Evolutionary conservation across 2,888 invertebrate species (phyloP).

Genomic region (Andrena minutula): DNA sequence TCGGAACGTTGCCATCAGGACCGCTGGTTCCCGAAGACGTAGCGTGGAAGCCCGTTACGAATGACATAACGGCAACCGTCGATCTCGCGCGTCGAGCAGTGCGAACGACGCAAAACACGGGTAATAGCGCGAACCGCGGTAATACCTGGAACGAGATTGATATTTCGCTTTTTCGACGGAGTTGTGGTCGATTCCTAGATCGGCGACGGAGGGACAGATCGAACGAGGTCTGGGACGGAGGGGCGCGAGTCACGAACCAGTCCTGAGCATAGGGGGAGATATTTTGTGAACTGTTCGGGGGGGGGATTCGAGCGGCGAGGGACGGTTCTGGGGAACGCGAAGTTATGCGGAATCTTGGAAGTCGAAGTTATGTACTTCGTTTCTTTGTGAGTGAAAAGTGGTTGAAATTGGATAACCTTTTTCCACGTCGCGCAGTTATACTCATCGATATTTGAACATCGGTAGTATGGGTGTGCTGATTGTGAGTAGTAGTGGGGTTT

Average conservation of each 20-base stretch:
- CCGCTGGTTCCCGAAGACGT: slow-evolving; percentile 32
- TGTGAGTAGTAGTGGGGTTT: too few species aligned
- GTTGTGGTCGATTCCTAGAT: slow-evolving; percentile 56
- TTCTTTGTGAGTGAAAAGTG: not conserved
- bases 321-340: slow-evolving; percentile 2
- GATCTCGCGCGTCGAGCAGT: slow-evolving; percentile 34
- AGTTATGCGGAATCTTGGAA: slow-evolving; percentile 3
- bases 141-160: slow-evolving; percentile 55
- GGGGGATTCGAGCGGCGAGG: slow-evolving; percentile 2
- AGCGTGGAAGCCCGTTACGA: slow-evolving; percentile 67
- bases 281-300: slow-evolving; percentile 12
- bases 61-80: slow-evolving; percentile 71
- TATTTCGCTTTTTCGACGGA: slow-evolving; percentile 60
- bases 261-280: not conserved
- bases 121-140: slow-evolving; percentile 37
- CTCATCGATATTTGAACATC: too few species aligned
- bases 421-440: too few species aligned
- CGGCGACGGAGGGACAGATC: slow-evolving; percentile 25
- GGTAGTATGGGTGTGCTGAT: too few species aligned
- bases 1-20: slow-evolving; percentile 31
- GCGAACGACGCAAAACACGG: slow-evolving; percentile 54
- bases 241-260: not conserved
- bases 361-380: not conserved
- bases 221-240: slow-evolving; percentile 22
- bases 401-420: too few species aligned